phyloP scores from a whole-genome alignment of 2,888 invertebrate genomes.

The Eudasyphora cyanicolor region DNA sequence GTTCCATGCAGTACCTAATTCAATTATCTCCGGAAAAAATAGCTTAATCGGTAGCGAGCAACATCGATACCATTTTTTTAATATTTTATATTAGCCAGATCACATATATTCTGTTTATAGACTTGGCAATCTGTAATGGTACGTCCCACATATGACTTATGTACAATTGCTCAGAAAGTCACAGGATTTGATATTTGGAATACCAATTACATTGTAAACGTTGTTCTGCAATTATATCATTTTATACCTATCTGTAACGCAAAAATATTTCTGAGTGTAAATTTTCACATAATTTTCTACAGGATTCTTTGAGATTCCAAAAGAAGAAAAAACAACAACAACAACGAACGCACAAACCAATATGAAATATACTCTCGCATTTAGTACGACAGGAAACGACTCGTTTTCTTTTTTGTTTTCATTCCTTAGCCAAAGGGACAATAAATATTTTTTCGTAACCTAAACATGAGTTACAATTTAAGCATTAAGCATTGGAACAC shows the following conservation, averaged over 20 bases:
- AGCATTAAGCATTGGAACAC: not conserved
- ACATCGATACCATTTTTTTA: no score
- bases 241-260: not conserved
- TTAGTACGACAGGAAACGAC: not conserved
- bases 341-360: not conserved
- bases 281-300: not conserved
- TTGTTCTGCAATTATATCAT: not conserved
- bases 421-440: constrained; percentile 32
- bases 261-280: not conserved
- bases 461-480: constrained; percentile 37
- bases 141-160: no score
- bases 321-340: not conserved
- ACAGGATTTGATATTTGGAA: no score
- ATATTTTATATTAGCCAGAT: no score
- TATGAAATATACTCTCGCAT: constrained; percentile 17
- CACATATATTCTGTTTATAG: no score
- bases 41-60: no score
- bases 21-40: no score
- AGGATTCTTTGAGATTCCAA: not conserved
- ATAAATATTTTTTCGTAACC: constrained; percentile 28
- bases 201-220: no score
- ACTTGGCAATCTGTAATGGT: no score
- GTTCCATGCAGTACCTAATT: no score
- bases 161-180: no score
- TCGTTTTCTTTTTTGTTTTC: constrained; percentile 1